Evolutionary conservation across 2,797 vertebrate genomes (phyloP), one percentile per base, ranked within the genome.

Genomic region (Tachyglossus aculeatus): DNA sequence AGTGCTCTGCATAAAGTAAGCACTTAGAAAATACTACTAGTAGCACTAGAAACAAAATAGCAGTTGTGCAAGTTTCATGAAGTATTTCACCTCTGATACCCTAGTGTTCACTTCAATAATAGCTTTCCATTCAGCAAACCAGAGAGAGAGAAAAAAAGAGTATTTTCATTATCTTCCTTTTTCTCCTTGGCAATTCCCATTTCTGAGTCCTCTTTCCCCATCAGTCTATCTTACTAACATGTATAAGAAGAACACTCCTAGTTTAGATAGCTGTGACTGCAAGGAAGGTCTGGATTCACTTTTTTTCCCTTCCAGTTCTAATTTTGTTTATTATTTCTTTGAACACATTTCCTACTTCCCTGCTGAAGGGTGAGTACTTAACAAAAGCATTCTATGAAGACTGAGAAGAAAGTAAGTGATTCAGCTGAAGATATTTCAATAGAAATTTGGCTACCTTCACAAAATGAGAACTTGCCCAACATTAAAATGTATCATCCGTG

Each of bases 341-440:
- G 54, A 78, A 45, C 13, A 62, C 15, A 16, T 66, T 79, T 83
- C 51, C 38, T 71, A 36, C 32, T 77, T 81, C 82, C 29, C 67
- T 80, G 24, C 40, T 47, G 61, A 81, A 59, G 24, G 69, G 7
- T n/a, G n/a, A n/a, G n/a, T 4, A 18, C 31, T 82, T 71, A 73
- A 76, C 24, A 73, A 83, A 83, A 82, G 22, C 19, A 29, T 44
- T 74, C n/a, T 59, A 44, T 53, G 44, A 24, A 78, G 24, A 86
- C 58, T 25, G 86, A 66, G 55, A 76, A 50, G 51, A 73, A 73
- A 67, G 54, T 37, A 54, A 69, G 58, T 47, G 10, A 9, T 54
- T 77, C 59, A 72, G 60, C 34, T 38, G 67, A 83, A 86, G 66
- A 41, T 75, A 58, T 71, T 86, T 67, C 60, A 55, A 76, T 41